These are phyloP conservation scores for Poeciliopsis turneri DNA, from an alignment of 2,797 vertebrate genomes.

Conservation along the genomic window DNA sequence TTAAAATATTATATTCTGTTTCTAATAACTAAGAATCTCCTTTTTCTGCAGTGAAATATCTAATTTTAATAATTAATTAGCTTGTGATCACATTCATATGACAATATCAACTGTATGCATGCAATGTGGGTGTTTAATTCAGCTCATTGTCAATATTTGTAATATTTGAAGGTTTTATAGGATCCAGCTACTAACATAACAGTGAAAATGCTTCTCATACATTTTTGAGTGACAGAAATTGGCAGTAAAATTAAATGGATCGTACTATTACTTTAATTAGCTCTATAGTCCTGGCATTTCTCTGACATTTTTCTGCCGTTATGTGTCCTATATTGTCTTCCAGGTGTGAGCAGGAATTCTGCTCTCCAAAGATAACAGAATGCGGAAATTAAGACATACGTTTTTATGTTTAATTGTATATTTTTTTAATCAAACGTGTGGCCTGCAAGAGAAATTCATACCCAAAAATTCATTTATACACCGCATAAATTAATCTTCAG, in stretches of 20 bases:
- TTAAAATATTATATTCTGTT: conserved; percentile 33
- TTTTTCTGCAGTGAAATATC: conserved; percentile 2
- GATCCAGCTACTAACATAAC: background rate
- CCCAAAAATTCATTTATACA: background rate
- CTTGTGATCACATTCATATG: too few relatives aligned
- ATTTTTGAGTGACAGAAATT: background rate
- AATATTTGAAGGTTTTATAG: background rate
- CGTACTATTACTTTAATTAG: conserved; percentile 38
- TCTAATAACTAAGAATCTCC: conserved; percentile 3
- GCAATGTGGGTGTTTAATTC: background rate
- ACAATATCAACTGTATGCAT: background rate
- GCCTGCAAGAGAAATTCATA: background rate
- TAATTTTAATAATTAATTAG: too few relatives aligned
- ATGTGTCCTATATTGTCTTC: conserved; percentile 10
- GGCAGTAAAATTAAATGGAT: conserved; percentile 22
- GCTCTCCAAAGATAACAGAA: conserved; percentile 20
- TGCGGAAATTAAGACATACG: too few relatives aligned
- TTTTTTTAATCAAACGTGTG: background rate
- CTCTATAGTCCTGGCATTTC: conserved; percentile 40
- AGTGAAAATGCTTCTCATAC: background rate
- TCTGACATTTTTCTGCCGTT: conserved; percentile 44
- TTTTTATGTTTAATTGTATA: background rate
- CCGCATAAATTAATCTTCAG: background rate
- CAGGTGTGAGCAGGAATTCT: conserved; percentile 6
- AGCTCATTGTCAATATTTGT: background rate